Conservation (phyloP, 1,140 invertebrate species). For the Gonatopus flavifemur region DNA sequence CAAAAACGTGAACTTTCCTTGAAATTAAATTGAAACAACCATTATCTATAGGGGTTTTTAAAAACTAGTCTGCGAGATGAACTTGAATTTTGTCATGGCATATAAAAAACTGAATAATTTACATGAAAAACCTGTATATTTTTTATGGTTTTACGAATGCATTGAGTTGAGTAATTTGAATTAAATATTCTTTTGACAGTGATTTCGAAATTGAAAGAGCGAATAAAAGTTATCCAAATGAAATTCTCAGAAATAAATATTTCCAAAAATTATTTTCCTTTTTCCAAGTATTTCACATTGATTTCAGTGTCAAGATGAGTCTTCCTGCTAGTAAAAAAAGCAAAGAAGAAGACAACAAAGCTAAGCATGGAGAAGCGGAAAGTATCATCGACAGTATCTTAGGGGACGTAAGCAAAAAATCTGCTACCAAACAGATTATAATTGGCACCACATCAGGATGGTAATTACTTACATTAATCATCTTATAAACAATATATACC, state of each 20-base stretch:
- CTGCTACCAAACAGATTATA: slow-evolving; percentile 82
- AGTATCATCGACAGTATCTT: slow-evolving; percentile 72
- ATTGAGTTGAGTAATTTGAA: not conserved
- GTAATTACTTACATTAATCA: slow-evolving; percentile 58
- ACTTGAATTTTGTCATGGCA: no score
- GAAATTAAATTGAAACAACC: no score
- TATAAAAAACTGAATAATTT: no score
- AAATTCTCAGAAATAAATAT: slow-evolving; percentile 18
- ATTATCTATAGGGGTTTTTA: no score
- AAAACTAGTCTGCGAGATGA: no score
- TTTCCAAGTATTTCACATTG: not conserved
- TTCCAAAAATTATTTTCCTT: slow-evolving; percentile 2
- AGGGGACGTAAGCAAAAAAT: slow-evolving; percentile 77
- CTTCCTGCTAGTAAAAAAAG: slow-evolving; percentile 37
- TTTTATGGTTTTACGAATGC: not conserved
- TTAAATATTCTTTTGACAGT: not conserved
- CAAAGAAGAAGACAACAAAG: slow-evolving; percentile 51
- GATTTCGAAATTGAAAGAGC: not conserved
- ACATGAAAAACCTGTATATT: slow-evolving; percentile 22
- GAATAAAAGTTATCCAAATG: not conserved
- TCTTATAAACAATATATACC: slow-evolving; percentile 2
- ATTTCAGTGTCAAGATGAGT: slow-evolving; percentile 45
- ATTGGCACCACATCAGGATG: slow-evolving; percentile 87
- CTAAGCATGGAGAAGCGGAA: slow-evolving; percentile 61
- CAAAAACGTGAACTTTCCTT: no score